Base-by-base conservation (phyloP, 2,888 invertebrate species). In the Ferrisia virgata region DNA sequence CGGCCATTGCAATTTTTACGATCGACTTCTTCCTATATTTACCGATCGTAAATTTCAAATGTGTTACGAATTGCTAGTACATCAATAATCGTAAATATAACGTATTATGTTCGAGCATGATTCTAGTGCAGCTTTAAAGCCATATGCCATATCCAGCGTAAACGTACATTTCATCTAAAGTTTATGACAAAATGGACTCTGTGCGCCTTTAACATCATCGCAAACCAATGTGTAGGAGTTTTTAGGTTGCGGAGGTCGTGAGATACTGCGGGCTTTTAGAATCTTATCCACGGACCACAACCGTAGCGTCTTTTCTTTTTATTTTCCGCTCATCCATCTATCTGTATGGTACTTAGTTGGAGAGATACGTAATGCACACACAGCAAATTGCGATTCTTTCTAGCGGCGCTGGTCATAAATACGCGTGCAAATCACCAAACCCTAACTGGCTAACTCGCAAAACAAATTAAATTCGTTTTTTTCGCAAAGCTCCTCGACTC, bases 71-170 rank as follows among this genome's bases (percentile, higher is more conserved):
- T 72, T 13, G 36, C 18, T 13, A 18, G 72, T n/a, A 72, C 72
- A 72, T 72, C 72, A 72, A 72, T 72, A 36, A 72, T 72, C 72
- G 36, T 72, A 72, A 72, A 72, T 33, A 72, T 72, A 72, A 72
- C 33, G 47, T 47, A 36, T 72, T 72, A 72, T 69, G 69, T 69
- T n/a, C 69, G 31, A 69, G 28, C 31, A 69, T 31, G 69, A 69
- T 72, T 31, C 36, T 72, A 36, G 72, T 36, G 18, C 72, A 36
- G 18, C 36, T n/a, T 15, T n/a, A 72, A 72, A 72, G 72, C 72
- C 72, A 33, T 47, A 47, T n/a, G n/a, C n/a, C n/a, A n/a, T n/a
- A n/a, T n/a, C n/a, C n/a, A n/a, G 6, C 6, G 18, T 47, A 47
- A 13, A 6, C 31, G 31, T 69, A n/a, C n/a, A n/a, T n/a, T n/a